Conservation (phyloP, 1,140 invertebrate species). For the Lethrus apterus region DNA sequence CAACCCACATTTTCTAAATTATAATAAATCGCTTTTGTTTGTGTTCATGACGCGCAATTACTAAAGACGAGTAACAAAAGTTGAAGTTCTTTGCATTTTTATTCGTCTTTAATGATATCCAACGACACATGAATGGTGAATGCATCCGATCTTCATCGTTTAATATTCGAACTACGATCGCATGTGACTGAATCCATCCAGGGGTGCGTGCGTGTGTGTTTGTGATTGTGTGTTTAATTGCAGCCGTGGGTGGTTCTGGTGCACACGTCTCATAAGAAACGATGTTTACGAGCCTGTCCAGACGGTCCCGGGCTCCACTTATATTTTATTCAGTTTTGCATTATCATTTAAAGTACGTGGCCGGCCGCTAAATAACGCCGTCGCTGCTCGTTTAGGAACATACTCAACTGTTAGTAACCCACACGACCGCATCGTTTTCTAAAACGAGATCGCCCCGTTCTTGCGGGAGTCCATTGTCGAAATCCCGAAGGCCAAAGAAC, state of each 20-base stretch:
- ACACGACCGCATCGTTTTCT: constrained; percentile 16
- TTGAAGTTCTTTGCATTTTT: no score
- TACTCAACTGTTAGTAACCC: constrained; percentile 18
- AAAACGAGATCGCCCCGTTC: constrained; percentile 2
- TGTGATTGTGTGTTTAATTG: constrained; percentile 9
- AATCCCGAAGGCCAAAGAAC: constrained; percentile 7
- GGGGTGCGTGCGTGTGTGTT: constrained; percentile 1
- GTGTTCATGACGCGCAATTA: no score
- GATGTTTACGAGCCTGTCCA: constrained; percentile 20
- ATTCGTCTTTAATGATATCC: no score
- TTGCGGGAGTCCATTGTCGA: constrained; percentile 8
- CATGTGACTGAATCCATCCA: no score
- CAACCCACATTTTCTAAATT: no score
- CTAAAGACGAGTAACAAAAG: no score
- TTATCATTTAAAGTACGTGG: constrained; percentile 26
- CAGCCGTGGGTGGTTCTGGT: constrained; percentile 18
- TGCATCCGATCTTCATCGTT: no score
- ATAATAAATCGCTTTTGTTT: no score
- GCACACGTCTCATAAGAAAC: constrained; percentile 18
- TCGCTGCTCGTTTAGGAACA: constrained; percentile 17
- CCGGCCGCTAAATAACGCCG: constrained; percentile 20
- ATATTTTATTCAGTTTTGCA: constrained; percentile 27
- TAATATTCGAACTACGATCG: no score
- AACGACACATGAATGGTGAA: no score
- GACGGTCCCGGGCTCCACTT: constrained; percentile 19